Base-by-base conservation (phyloP, 2,888 invertebrate genomes). In the Eumerus sabulonum region DNA sequence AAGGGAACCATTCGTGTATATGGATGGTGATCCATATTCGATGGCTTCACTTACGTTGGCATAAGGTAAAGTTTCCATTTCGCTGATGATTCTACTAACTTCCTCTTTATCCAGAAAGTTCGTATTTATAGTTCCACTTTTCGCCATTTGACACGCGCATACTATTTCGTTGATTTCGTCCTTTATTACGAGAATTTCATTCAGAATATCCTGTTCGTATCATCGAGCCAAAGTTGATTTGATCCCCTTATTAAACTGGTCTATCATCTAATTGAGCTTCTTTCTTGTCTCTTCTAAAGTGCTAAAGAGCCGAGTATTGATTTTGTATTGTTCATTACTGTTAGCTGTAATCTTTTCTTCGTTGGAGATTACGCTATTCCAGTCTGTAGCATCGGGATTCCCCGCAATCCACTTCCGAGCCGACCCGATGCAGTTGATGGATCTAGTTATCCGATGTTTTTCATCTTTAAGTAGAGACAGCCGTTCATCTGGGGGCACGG, bases 341-440 rank as follows among this genome's bases (percentile, higher is more conserved):
- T 66, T 79, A 7, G 14, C 50, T 1, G 40, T 63, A 11, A 74
- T 53, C 13, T 35, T 38, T 3, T 47, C 54, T 27, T 68, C 47
- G n/a, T n/a, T n/a, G n/a, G n/a, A n/a, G n/a, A n/a, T n/a, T 19
- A 57, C n/a, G 17, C 44, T 13, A 42, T 53, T 40, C 48, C 51
- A 63, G 44, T 53, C 44, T 13, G 63, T 13, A 14, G 63, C 63
- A 47, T 42, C 73, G 9, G 70, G 68, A 45, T 12, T 63, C 35
- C 67, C 66, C 12, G 77, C 77, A 9, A 77, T 38, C 73, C 76
- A 82, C 40, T 82, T 74, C 73, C 73, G 77, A 5, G 76, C 76
- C 1, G 77, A 51, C 40, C 71, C 71, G 9, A 81, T 40, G 68
- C 82, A 74, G 17, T 82, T 35, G 14, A 74, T 54, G 4, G 71